Evolutionary conservation across 2,113 vertebrate species (phyloP).

Genomic region (Pongo pygmaeus): DNA sequence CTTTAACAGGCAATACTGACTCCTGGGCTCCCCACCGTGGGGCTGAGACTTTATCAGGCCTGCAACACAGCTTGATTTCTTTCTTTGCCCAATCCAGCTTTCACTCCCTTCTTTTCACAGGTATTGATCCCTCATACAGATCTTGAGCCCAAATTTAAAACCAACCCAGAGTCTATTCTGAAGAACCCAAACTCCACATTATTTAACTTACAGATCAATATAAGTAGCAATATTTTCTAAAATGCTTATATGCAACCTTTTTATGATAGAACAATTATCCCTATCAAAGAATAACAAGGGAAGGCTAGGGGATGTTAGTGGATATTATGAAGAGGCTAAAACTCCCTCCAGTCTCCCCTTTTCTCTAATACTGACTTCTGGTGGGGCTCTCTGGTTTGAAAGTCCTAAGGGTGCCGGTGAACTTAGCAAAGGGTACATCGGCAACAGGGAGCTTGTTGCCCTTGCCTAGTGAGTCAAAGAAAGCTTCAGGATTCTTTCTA

Average conservation of each 20-base stretch:
- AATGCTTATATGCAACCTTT: background rate
- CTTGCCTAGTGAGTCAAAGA: background rate
- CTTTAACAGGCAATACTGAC: background rate
- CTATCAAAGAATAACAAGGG: background rate
- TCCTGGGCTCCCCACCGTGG: background rate
- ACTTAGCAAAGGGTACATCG: background rate
- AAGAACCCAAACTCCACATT: background rate
- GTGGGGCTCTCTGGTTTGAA: background rate
- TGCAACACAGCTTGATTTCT: background rate
- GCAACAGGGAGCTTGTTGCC: background rate
- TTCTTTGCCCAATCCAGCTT: background rate
- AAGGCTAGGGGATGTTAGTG: background rate
- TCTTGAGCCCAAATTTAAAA: background rate
- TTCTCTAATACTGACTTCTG: background rate
- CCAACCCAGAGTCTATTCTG: background rate
- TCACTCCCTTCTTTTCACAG: background rate
- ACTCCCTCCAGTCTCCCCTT: background rate
- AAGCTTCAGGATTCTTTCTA: background rate
- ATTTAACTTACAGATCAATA: background rate
- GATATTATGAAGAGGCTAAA: background rate
- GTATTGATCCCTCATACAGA: background rate
- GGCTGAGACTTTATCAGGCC: background rate
- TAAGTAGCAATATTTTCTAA: background rate
- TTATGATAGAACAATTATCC: background rate
- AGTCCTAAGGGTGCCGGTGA: background rate